Base-by-base conservation (phyloP, 2,113 vertebrate species). In the Serinus canaria region DNA sequence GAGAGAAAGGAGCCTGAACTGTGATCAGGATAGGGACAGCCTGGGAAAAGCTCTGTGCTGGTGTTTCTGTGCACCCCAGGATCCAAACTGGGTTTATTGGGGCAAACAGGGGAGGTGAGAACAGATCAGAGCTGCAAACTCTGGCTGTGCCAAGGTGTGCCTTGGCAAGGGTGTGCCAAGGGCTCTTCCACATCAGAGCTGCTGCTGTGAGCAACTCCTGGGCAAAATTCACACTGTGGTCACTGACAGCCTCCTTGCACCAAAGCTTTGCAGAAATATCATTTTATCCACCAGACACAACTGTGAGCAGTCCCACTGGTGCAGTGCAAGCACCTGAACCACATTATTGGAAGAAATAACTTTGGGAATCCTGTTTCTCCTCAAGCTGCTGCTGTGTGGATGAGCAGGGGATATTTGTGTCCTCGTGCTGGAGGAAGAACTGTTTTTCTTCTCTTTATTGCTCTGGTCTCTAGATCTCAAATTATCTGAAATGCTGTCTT, bases 401-500 rank as follows among this genome's bases (percentile, higher is more conserved):
- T 39, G 67, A 77, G 39, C 68, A 80, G 76, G 14, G n/a, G 50
- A 5, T 59, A n/a, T 46, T 44, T 52, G 30, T n/a, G 35, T 37
- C 74, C 50, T 59, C 37, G 31, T 1, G 1, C 63, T 67, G 56
- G 30, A 74, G 43, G 52, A 76, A 94, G 58, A 76, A 83, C 11
- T 27, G 41, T 90, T 93, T 96, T 70, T 47, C 73, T 87, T 81
- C 50, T 90, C 52, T 79, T 94, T 68, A 76, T 79, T 87, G 47
- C 73, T 41, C 3, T 56, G 23, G 73, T 91, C 62, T 67, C 83
- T 52, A 84, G 60, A 78, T 89, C 72, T 75, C 91, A 95, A 91
- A 91, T 89, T 62, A 91, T 69, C 77, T 63, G 74, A 95, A 95
- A 95, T 79, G 33, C 62, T 87, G 44, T 66, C 66, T 84, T 89